Base-by-base conservation (phyloP, 2,888 invertebrate species). In the Cheilosia pagana region DNA sequence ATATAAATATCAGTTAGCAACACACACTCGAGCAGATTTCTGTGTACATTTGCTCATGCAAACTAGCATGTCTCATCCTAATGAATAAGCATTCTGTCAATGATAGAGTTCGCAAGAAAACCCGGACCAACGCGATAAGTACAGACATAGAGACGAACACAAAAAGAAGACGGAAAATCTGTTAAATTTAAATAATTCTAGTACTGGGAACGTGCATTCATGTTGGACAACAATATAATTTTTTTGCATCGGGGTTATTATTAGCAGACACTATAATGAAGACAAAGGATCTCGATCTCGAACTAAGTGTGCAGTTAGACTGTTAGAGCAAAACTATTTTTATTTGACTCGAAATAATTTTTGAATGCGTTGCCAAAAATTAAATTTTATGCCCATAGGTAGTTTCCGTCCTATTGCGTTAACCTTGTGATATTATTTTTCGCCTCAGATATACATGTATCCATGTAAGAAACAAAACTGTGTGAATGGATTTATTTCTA, bases 181-280 rank as follows among this genome's bases (percentile, higher is more conserved):
- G 71, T 78, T 78, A 83, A 83, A 83, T 79, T 79, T 75, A 60
- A 83, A 83, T 75, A 75, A 70, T 75, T 75, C 28, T 28, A 7
- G 28, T 28, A 28, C 55, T 53, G 52, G 59, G 78, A 79, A 79
- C 57, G 70, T 79, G 83, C 83, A 79, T 48, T 67, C 83, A 60
- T 68, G 59, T 75, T 83, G 68, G 72, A 82, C 75, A 71, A 68
- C 53, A 71, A 71, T 57, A 48, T 43, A 28, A 57, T 28, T 5
- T 8, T 8, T 28, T 28, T 57, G 45, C 50, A 45, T 62, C 23
- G 62, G 16, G 25, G 23, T 43, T 78, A 63, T 71, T 63, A 57
- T 63, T 71, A 78, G 78, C 41, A 14, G 31, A 21, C 23, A 10
- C 23, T 35, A 5, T n/a, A 31, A 12, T 23, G 28, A 43, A 59